phyloP scores from a whole-genome alignment of 2,797 vertebrate genomes.

The Lepus townsendii region DNA sequence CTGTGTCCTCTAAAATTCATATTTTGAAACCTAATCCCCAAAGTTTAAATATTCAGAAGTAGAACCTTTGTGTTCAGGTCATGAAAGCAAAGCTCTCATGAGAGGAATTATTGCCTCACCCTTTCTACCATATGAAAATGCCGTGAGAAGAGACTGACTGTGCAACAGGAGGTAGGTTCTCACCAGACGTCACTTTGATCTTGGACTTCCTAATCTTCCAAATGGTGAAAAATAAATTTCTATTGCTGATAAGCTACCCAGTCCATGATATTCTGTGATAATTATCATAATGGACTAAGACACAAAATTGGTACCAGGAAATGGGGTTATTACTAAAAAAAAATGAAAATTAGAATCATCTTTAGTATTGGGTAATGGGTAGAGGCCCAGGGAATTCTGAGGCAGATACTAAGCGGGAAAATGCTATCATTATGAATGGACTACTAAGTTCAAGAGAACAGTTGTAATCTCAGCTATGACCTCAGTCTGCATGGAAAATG shows the following conservation, averaged over 20 bases:
- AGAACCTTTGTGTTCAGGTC: background rate
- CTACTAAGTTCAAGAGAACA: background rate
- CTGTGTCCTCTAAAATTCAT: background rate
- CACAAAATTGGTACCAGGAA: background rate
- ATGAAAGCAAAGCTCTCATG: background rate
- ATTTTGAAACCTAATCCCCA: background rate
- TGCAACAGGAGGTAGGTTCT: background rate
- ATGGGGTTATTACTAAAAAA: background rate
- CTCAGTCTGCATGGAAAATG: background rate
- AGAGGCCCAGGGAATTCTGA: background rate
- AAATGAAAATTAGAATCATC: background rate
- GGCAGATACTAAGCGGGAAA: background rate
- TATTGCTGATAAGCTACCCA: background rate
- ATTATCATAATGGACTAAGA: background rate
- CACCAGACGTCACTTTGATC: background rate
- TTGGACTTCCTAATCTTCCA: background rate
- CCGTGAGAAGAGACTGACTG: background rate
- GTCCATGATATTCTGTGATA: background rate
- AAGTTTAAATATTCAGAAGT: background rate
- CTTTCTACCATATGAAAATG: background rate
- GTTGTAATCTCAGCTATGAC: too few relatives aligned
- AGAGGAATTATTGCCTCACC: background rate
- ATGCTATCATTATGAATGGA: background rate
- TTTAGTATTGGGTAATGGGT: background rate
- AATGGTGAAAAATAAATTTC: background rate